A percentile compares a stretch with the other conserved stretches of the same genome.
Conservation (phyloP, 1,140 invertebrate species). For the Drosophila nannoptera region DNA sequence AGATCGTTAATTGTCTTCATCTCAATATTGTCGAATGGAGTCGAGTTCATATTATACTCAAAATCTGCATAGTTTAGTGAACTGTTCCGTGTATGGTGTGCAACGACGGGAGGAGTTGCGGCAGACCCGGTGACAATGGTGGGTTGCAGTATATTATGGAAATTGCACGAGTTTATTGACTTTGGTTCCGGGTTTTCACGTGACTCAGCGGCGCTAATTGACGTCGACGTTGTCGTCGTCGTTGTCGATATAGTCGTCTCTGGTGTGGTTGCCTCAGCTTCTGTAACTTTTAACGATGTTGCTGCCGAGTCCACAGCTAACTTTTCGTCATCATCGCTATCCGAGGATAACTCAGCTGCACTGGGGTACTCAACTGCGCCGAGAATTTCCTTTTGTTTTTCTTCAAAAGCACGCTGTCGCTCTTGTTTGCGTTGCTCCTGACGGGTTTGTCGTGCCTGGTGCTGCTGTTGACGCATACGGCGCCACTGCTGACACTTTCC, state of each 20-base stretch:
- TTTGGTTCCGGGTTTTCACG: slow-evolving; percentile 54
- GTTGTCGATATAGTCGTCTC: not conserved
- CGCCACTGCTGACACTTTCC: slow-evolving; percentile 85
- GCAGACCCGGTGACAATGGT: slow-evolving; percentile 56
- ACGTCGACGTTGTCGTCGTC: slow-evolving; percentile 10
- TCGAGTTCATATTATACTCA: slow-evolving; percentile 90
- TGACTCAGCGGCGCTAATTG: slow-evolving; percentile 32
- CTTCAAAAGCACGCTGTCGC: slow-evolving; percentile 81
- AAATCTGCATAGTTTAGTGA: slow-evolving; percentile 87
- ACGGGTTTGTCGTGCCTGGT: slow-evolving; percentile 81
- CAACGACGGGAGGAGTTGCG: slow-evolving; percentile 17
- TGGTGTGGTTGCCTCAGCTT: not conserved
- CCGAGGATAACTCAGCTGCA: slow-evolving; percentile 75
- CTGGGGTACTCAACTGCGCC: slow-evolving; percentile 82
- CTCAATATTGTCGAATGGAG: slow-evolving; percentile 94
- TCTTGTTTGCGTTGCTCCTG: slow-evolving; percentile 81
- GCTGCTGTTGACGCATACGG: slow-evolving; percentile 82
- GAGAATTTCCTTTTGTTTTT: slow-evolving; percentile 81
- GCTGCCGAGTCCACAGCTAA: slow-evolving; percentile 17
- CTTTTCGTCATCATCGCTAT: slow-evolving; percentile 45
- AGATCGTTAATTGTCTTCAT: slow-evolving; percentile 94
- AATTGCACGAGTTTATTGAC: slow-evolving; percentile 80
- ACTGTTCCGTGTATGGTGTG: slow-evolving; percentile 58
- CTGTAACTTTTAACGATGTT: slow-evolving; percentile 6
- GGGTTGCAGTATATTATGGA: slow-evolving; percentile 71